Conservation (phyloP, 2,888 invertebrate genomes). For the Stegophylla sp. region DNA sequence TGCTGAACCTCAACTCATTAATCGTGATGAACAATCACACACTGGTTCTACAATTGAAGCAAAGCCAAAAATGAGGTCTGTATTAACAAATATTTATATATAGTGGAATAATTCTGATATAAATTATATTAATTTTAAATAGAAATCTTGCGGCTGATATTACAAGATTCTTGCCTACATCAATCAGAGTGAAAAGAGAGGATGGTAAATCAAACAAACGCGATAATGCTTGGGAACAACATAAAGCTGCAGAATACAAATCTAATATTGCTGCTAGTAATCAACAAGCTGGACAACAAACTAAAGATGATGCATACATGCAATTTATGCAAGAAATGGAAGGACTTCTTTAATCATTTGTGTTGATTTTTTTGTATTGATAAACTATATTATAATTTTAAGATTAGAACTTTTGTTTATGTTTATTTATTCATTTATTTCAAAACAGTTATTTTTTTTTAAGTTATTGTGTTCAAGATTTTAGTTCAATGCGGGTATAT, state of each 20-base stretch:
- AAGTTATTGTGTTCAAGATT: neutral
- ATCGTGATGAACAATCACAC: conserved; percentile 69
- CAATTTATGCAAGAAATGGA: conserved; percentile 99
- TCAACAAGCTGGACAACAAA: conserved; percentile 66
- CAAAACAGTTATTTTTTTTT: neutral
- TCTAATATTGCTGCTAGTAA: conserved; percentile 54
- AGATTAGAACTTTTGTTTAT: conserved; percentile 6
- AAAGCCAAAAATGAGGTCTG: conserved; percentile 85
- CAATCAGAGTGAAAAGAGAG: conserved; percentile 87
- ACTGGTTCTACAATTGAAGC: conserved; percentile 84
- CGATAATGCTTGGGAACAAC: conserved; percentile 51
- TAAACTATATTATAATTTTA: neutral
- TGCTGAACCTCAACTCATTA: conserved; percentile 82
- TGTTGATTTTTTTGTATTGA: conserved; percentile 7
- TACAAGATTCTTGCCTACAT: conserved; percentile 92
- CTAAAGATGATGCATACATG: conserved; percentile 97
- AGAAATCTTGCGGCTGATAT: conserved; percentile 91
- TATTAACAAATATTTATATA: too few species aligned
- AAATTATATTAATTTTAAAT: conserved; percentile 57
- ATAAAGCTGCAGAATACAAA: conserved; percentile 57
- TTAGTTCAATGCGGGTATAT: too few species aligned
- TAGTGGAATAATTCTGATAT: neutral
- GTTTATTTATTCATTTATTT: conserved; percentile 14
- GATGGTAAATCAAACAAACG: conserved; percentile 65
- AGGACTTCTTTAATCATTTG: conserved; percentile 74